Conservation (phyloP, 2,797 vertebrate species). For the Danionella dracula region DNA sequence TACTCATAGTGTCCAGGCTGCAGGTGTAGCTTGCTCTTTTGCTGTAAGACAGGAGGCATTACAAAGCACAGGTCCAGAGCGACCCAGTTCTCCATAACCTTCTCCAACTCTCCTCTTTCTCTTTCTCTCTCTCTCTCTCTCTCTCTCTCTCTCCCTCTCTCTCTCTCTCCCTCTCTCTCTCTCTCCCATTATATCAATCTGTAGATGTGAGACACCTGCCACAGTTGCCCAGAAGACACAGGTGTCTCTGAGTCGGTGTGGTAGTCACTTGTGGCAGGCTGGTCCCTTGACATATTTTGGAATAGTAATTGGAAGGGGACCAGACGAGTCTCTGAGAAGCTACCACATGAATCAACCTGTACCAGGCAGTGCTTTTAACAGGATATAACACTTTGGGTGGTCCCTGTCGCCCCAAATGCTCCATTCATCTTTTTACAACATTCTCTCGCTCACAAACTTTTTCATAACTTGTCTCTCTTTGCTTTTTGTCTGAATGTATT, state of each 20-base stretch:
- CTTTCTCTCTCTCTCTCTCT: slow-evolving; percentile 19
- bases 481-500: not conserved
- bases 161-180: slow-evolving; percentile 5
- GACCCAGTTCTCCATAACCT: slow-evolving; percentile 64
- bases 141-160: slow-evolving; percentile 12
- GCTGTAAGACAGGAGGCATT: slow-evolving; percentile 37
- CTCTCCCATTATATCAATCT: slow-evolving; percentile 51
- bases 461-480: not conserved
- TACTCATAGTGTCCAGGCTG: not conserved
- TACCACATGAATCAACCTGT: slow-evolving; percentile 69
- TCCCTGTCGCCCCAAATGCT: slow-evolving; percentile 9
- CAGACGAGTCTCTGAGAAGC: slow-evolving; percentile 63
- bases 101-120: slow-evolving; percentile 9
- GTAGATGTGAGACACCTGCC: slow-evolving; percentile 56
- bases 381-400: slow-evolving; percentile 53
- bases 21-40: slow-evolving; percentile 2
- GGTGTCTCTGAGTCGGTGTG: slow-evolving; percentile 51
- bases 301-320: slow-evolving; percentile 73
- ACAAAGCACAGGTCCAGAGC: slow-evolving; percentile 51
- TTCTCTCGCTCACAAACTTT: not conserved
- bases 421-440: slow-evolving; percentile 13
- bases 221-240: slow-evolving; percentile 61
- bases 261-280: slow-evolving; percentile 54
- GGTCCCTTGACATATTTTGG: slow-evolving; percentile 70
- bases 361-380: slow-evolving; percentile 60